These are phyloP conservation scores for Aptenodytes patagonicus DNA, from an alignment of 2,113 vertebrate species.

Conservation along the genomic window DNA sequence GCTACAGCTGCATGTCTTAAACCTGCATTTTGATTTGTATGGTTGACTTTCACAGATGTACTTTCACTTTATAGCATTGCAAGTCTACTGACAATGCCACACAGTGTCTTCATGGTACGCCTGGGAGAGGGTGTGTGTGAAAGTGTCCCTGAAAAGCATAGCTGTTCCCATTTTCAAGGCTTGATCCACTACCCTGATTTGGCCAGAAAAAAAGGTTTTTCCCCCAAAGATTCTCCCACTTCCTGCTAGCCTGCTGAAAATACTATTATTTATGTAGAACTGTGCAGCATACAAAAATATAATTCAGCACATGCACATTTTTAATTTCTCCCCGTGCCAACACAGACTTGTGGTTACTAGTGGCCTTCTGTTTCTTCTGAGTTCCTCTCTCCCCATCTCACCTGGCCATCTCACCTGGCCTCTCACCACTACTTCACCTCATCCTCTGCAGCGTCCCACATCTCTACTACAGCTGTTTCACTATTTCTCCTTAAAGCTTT, in stretches of 20 bases:
- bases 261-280: not conserved
- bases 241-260: not conserved
- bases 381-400: not conserved
- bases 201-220: fast-evolving
- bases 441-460: not conserved
- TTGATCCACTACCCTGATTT: not conserved
- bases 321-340: not conserved
- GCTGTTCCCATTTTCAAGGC: not conserved
- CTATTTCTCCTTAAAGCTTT: not conserved
- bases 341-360: not conserved
- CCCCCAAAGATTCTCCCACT: not conserved
- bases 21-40: not conserved
- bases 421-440: not conserved
- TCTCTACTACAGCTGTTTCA: not conserved
- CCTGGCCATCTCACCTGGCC: not conserved
- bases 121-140: not conserved
- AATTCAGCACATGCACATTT: not conserved
- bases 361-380: not conserved
- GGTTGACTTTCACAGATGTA: not conserved
- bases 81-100: not conserved
- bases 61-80: not conserved
- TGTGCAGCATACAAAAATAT: not conserved
- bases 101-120: not conserved
- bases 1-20: not conserved
- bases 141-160: not conserved